Evolutionary conservation across 1,140 invertebrate species (phyloP).

Genomic region (Ceratoteleas bidentatus): DNA sequence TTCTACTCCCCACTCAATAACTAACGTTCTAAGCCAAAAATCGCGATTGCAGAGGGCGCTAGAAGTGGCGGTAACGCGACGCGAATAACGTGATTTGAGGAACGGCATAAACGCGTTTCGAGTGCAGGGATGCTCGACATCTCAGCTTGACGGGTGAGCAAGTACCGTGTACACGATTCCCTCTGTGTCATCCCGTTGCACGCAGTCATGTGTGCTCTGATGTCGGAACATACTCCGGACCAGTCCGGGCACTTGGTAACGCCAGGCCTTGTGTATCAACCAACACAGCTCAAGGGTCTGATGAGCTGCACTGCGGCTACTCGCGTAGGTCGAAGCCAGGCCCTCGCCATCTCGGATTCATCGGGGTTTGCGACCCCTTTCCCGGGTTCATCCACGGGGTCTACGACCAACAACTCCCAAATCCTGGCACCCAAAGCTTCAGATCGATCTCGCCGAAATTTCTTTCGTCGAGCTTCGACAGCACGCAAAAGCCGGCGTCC

Average conservation of each 20-base stretch:
- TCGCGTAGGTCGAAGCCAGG: slow-evolving; percentile 15
- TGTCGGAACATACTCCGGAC: slow-evolving; percentile 41
- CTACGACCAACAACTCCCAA: too few species aligned
- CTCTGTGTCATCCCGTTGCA: slow-evolving; percentile 61
- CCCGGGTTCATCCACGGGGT: too few species aligned
- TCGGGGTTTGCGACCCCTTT: slow-evolving; percentile 22
- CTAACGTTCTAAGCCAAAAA: too few species aligned
- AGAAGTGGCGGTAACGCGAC: slow-evolving; percentile 32
- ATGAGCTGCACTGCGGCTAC: slow-evolving; percentile 62
- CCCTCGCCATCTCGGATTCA: slow-evolving; percentile 37
- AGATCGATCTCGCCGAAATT: too few species aligned
- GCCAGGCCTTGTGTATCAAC: slow-evolving; percentile 57
- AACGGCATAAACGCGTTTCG: slow-evolving; percentile 63
- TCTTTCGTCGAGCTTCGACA: too few species aligned
- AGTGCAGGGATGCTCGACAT: slow-evolving; percentile 64
- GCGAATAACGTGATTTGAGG: slow-evolving; percentile 48
- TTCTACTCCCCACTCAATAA: too few species aligned
- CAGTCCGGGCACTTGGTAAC: slow-evolving; percentile 44
- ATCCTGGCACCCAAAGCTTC: too few species aligned
- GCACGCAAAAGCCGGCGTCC: too few species aligned
- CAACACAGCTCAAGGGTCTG: slow-evolving; percentile 54
- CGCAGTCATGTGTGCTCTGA: slow-evolving; percentile 66
- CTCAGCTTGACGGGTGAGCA: slow-evolving; percentile 67
- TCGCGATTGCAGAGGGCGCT: neutral
- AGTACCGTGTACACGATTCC: slow-evolving; percentile 69